Base-by-base conservation (phyloP, 2,797 vertebrate genomes). In the Cottoperca gobio region DNA sequence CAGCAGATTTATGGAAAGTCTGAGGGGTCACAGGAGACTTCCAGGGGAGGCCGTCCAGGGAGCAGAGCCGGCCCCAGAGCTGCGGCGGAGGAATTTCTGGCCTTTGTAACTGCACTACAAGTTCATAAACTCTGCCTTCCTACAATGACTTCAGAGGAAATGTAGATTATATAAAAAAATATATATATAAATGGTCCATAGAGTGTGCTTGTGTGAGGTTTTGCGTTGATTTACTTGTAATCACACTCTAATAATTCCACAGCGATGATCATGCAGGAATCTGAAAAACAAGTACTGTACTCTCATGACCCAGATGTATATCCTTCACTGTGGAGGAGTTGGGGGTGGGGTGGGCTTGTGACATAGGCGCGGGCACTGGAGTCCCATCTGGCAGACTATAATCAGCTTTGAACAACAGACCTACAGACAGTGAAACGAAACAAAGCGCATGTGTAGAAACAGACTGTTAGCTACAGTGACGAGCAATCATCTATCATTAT, bases 401-500 rank as follows among this genome's bases (percentile, higher is more conserved):
- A 94, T 93, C 93, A 92, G 92, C 91, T 94, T 93, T 88, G 83
- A 76, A 86, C 84, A 87, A 85, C 80, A 80, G 82, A 69, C 39
- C 73, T 66, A 68, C 69, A 78, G 71, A 84, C 81, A 75, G 84
- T n/a, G 33, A 73, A 83, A 82, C 19, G 37, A 59, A 55, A 49
- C 52, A 61, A 80, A 66, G 81, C 40, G 21, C 60, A 72, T 77
- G 73, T 82, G 72, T 70, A 74, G 77, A 79, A 88, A 76, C 78
- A 79, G 48, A 79, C 53, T 39, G 54, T 70, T 53, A n/a, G 62
- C 70, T 37, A 31, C 79, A 62, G 65, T 6, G 35, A 62, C 45
- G n/a, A 66, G 24, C 48, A 63, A 67, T 31, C 1, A 2, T 54
- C 4, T 42, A 33, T 17, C 23, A 82, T 49, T 24, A 35, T 59